phyloP scores from a whole-genome alignment of 2,113 vertebrate genomes.

The Oncorhynchus kisutch region DNA sequence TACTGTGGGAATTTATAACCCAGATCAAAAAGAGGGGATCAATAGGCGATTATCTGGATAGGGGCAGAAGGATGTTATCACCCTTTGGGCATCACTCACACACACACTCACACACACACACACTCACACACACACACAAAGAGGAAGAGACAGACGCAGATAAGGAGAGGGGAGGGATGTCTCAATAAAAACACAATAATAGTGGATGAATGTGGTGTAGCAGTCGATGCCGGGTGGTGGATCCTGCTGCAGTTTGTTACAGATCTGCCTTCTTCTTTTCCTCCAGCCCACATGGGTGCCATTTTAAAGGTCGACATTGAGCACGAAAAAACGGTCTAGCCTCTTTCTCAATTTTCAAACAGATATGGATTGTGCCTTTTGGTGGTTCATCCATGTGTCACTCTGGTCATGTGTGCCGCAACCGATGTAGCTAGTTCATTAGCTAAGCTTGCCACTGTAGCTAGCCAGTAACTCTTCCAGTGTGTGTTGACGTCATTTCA shows the following conservation, averaged over 20 bases:
- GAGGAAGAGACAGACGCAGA: slow-evolving; percentile 16
- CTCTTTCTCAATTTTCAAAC: no score
- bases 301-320: slow-evolving; percentile 5
- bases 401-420: no score
- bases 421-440: no score
- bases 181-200: slow-evolving; percentile 32
- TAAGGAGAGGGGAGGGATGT: slow-evolving; percentile 19
- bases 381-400: no score
- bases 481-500: no score
- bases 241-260: slow-evolving; percentile 37
- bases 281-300: neutral
- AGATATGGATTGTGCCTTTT: no score
- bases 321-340: no score
- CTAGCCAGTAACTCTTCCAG: no score
- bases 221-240: slow-evolving; percentile 40
- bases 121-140: slow-evolving; percentile 7
- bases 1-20: slow-evolving; percentile 45
- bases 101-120: slow-evolving; percentile 6
- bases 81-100: slow-evolving; percentile 16
- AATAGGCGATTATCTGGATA: slow-evolving; percentile 57
- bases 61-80: slow-evolving; percentile 47
- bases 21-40: slow-evolving; percentile 57
- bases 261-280: slow-evolving; percentile 20
- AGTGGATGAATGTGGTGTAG: slow-evolving; percentile 15
- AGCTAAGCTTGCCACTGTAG: no score